These are phyloP conservation scores for Pangasius macronema DNA, from an alignment of 2,797 vertebrate species.

Conservation along the genomic window DNA sequence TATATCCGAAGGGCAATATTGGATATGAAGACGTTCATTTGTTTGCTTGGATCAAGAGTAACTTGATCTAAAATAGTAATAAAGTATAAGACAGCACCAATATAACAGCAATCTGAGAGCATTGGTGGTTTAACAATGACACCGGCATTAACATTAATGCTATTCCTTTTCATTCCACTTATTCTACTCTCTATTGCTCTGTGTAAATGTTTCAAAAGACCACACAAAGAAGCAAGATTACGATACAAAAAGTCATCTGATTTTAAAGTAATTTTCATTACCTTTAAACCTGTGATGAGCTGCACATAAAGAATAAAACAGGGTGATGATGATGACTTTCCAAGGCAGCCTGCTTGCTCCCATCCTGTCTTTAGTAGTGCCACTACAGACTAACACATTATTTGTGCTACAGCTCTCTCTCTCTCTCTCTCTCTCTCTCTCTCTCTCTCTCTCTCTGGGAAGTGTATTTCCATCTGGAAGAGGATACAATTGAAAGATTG, in stretches of 20 bases:
- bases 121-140: background rate
- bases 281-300: constrained; percentile 18
- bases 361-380: background rate
- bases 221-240: background rate
- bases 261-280: constrained; percentile 1
- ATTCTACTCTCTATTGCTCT: background rate
- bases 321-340: constrained; percentile 18
- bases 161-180: background rate
- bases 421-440: background rate
- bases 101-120: background rate
- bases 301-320: constrained; percentile 13
- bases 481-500: background rate
- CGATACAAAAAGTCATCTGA: background rate
- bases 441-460: background rate
- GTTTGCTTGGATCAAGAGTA: background rate
- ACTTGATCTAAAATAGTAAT: background rate
- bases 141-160: background rate
- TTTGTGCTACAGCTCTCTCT: background rate
- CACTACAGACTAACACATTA: constrained; percentile 3
- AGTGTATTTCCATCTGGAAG: constrained; percentile 6
- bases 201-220: background rate
- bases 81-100: background rate
- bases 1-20: background rate
- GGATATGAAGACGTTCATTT: background rate
- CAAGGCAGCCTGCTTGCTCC: constrained; percentile 22